Conservation (phyloP, 1,140 invertebrate genomes). For the Rhopalosiphum padi region DNA sequence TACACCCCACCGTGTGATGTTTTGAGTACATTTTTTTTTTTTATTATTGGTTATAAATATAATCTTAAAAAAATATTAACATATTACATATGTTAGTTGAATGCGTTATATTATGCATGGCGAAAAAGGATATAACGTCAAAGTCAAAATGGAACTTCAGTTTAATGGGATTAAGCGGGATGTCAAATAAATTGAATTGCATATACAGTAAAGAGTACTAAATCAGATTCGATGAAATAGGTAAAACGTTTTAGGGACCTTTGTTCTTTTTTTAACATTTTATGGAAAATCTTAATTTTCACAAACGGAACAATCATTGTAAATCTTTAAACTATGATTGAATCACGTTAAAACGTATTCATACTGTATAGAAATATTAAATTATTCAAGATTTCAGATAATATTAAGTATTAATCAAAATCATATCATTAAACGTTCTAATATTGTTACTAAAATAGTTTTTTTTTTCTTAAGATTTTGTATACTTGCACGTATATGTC, state of each 20-base stretch:
- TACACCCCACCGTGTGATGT: not conserved
- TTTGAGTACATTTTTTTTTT: not conserved
- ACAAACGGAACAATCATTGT: not conserved
- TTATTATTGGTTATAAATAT: not conserved
- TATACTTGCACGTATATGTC: not conserved
- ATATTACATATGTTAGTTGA: not conserved
- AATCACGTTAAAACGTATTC: not conserved
- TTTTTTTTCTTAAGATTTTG: not conserved
- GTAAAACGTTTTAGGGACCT: not conserved
- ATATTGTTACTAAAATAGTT: not conserved
- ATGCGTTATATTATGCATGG: not conserved
- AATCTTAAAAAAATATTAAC: slow-evolving; percentile 4
- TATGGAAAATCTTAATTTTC: not conserved
- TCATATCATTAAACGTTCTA: not conserved
- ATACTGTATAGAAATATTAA: too few species aligned
- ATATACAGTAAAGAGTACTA: not conserved
- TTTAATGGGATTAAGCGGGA: not conserved
- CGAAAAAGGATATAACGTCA: not conserved
- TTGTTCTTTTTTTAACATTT: not conserved
- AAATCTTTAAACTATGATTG: not conserved
- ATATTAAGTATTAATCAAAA: not conserved
- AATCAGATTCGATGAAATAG: not conserved
- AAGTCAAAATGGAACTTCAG: not conserved
- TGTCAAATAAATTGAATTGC: not conserved
- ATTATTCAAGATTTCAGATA: not conserved